phyloP scores from a whole-genome alignment of 2,113 vertebrate species.

The Tragelaphus strepsiceros region DNA sequence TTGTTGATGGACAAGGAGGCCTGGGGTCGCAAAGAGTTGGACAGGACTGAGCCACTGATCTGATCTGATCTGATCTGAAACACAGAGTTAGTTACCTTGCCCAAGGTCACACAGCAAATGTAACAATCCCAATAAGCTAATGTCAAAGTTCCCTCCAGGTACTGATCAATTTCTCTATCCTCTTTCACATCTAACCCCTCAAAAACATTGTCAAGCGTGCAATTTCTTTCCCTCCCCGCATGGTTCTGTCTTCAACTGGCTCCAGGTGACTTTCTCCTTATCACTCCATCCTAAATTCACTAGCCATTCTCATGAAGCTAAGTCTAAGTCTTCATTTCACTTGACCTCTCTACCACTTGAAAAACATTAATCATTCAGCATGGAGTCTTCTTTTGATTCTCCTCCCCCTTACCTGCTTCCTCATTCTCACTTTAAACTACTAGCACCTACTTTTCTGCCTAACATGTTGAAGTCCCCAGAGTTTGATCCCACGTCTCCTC shows the following conservation, averaged over 20 bases:
- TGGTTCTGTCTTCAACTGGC: neutral
- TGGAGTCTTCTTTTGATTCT: neutral
- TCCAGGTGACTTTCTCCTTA: neutral
- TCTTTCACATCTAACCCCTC: neutral
- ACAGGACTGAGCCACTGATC: too few species aligned
- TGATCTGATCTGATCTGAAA: neutral
- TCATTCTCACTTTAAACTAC: neutral
- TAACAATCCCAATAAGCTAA: neutral
- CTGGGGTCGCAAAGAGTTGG: too few species aligned
- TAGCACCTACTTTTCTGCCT: neutral
- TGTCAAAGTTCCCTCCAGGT: neutral
- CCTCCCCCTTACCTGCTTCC: neutral
- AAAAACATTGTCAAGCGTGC: neutral
- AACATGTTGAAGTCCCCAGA: neutral
- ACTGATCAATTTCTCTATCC: neutral
- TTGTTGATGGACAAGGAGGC: too few species aligned
- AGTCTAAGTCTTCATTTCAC: neutral
- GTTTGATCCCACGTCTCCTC: fast-evolving
- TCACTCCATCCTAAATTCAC: neutral
- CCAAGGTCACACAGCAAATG: neutral
- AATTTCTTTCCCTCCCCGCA: neutral
- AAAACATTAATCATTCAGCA: neutral
- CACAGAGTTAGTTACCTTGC: neutral
- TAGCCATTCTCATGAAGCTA: neutral
- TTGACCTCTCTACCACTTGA: neutral